A percentile compares a stretch with the other conserved stretches of the same genome.
Conservation (phyloP, 1,140 invertebrate species). For the Bursaphelenchus mucronatus region DNA sequence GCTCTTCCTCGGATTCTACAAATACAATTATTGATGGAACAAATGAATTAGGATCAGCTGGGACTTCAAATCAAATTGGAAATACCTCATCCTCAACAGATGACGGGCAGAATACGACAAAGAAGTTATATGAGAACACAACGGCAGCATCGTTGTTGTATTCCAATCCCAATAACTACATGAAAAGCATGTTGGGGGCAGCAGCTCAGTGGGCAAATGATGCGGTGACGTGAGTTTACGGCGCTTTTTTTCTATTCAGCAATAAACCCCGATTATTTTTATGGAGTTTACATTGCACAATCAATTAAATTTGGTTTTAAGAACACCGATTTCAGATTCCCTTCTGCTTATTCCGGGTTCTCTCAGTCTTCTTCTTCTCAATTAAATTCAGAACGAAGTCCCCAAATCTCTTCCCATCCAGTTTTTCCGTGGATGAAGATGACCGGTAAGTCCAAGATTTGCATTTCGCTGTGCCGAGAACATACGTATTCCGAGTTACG, state of each 20-base stretch:
- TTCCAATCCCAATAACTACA: constrained; percentile 3
- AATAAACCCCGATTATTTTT: background rate
- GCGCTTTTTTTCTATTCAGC: constrained; percentile 2
- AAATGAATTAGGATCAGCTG: too few species aligned
- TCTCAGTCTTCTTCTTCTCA: constrained; percentile 9
- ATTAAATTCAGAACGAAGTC: constrained; percentile 1
- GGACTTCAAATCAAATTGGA: too few species aligned
- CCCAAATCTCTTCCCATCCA: constrained; percentile 2
- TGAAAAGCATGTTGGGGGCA: constrained; percentile 9
- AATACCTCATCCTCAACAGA: too few species aligned
- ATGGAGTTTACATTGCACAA: background rate
- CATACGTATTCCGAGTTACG: too few species aligned
- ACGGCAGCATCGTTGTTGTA: background rate
- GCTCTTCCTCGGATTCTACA: too few species aligned
- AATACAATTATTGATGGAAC: too few species aligned
- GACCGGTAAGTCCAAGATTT: constrained; percentile 24
- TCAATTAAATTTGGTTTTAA: background rate
- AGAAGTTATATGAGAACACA: constrained; percentile 6
- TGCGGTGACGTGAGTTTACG: background rate
- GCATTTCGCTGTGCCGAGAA: background rate
- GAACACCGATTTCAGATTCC: constrained; percentile 13
- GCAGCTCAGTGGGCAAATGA: constrained; percentile 16
- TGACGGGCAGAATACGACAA: too few species aligned
- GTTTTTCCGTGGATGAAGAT: constrained; percentile 29
- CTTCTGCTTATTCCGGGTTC: constrained; percentile 4